A percentile compares a stretch with the other conserved stretches of the same genome.
Conservation (phyloP, 2,113 vertebrate species). For the Triplophysa siluroides region DNA sequence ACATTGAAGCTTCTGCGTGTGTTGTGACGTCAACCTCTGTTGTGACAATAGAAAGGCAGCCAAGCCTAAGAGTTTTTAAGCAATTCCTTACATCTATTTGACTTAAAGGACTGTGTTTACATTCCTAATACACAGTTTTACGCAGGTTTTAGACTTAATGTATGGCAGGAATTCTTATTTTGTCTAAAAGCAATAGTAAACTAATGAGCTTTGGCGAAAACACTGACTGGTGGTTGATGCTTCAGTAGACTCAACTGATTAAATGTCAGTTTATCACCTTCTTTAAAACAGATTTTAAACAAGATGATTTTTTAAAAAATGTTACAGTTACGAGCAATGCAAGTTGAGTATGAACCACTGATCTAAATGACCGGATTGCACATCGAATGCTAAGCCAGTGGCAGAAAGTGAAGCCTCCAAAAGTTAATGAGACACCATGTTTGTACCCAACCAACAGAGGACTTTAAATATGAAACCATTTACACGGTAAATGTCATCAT, state of each 20-base stretch:
- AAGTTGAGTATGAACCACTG: no score
- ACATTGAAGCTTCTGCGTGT: background rate
- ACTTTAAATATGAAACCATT: no score
- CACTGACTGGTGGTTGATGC: conserved; percentile 24
- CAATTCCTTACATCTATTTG: conserved; percentile 3
- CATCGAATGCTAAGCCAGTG: no score
- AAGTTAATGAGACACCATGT: no score
- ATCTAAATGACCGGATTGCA: no score
- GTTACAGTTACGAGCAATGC: background rate
- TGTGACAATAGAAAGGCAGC: conserved; percentile 16
- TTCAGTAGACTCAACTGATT: conserved; percentile 25
- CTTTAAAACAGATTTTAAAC: conserved; percentile 10
- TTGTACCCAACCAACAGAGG: no score
- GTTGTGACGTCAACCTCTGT: conserved; percentile 17
- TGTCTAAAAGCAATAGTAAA: background rate
- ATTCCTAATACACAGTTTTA: conserved; percentile 5
- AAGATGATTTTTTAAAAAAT: conserved; percentile 1
- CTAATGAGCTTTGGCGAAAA: conserved; percentile 14
- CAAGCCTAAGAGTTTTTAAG: conserved; percentile 19
- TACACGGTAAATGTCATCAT: no score
- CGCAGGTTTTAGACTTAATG: background rate
- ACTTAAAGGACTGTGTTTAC: background rate
- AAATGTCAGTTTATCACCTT: conserved; percentile 26
- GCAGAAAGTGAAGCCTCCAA: no score
- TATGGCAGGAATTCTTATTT: background rate